Conservation (phyloP, 2,113 vertebrate species). For the Elaphurus davidianus region DNA sequence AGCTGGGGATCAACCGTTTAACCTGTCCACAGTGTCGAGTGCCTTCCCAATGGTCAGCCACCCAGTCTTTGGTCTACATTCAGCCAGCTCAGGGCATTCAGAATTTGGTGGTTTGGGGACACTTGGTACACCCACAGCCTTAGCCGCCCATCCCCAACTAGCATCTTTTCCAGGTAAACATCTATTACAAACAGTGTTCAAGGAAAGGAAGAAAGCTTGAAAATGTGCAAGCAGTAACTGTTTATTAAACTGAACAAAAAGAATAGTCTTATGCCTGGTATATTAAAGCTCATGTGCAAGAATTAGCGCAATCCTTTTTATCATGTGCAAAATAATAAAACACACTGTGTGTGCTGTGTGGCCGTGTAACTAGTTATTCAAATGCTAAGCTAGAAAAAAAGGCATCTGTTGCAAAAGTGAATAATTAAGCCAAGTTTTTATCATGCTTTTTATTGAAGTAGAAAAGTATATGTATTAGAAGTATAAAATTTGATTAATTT, state of each 20-base stretch:
- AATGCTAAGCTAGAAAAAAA: slow-evolving; percentile 10
- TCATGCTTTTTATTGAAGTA: slow-evolving; percentile 1
- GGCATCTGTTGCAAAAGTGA: not conserved
- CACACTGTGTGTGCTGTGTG: not conserved
- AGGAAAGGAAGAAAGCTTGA: slow-evolving; percentile 61
- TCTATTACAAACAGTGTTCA: slow-evolving; percentile 64
- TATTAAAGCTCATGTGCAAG: slow-evolving; percentile 16
- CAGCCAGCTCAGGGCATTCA: slow-evolving; percentile 85
- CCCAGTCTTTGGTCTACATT: slow-evolving; percentile 86
- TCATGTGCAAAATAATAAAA: not conserved
- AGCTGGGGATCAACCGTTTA: slow-evolving; percentile 83
- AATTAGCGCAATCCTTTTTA: slow-evolving; percentile 14
- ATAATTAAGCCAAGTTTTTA: not conserved
- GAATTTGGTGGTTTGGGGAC: slow-evolving; percentile 90
- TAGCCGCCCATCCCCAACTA: slow-evolving; percentile 87
- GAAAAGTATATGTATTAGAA: not conserved
- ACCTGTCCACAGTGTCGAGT: slow-evolving; percentile 85
- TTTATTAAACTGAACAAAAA: slow-evolving; percentile 44
- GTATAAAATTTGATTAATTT: not conserved
- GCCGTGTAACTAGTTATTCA: not conserved
- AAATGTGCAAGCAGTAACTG: slow-evolving; percentile 50
- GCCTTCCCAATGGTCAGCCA: slow-evolving; percentile 86
- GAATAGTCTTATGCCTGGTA: slow-evolving; percentile 38
- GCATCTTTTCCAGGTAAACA: slow-evolving; percentile 87
- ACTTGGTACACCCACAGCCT: slow-evolving; percentile 87